A percentile compares a stretch with the other conserved stretches of the same genome.
These are phyloP conservation scores for Lagopus leucura DNA, from an alignment of 2,113 vertebrate genomes.

Conservation along the genomic window DNA sequence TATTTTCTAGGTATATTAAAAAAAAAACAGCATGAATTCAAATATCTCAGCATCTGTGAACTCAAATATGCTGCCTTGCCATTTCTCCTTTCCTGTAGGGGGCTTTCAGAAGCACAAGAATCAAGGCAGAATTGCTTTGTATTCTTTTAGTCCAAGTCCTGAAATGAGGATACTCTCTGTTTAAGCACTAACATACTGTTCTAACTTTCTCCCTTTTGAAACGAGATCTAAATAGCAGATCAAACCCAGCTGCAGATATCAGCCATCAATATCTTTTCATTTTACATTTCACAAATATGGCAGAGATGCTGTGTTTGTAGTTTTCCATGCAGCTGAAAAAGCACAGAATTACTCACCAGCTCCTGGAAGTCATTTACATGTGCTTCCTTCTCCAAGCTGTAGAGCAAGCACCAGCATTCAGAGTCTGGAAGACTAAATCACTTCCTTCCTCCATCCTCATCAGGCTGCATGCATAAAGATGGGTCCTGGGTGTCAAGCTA, in stretches of 20 bases:
- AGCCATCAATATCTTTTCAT: slow-evolving; percentile 49
- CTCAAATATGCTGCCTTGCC: neutral
- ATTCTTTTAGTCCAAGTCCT: neutral
- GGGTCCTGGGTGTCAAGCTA: neutral
- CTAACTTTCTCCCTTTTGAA: slow-evolving; percentile 26
- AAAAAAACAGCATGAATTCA: neutral
- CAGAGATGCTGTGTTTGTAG: slow-evolving; percentile 64
- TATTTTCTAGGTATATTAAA: neutral
- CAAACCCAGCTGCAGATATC: slow-evolving; percentile 54
- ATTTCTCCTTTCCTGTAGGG: neutral
- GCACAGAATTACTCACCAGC: slow-evolving; percentile 60
- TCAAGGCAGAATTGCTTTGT: neutral
- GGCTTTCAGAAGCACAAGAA: neutral
- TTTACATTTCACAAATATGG: slow-evolving; percentile 14
- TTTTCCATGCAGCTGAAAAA: slow-evolving; percentile 59
- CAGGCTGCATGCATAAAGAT: neutral
- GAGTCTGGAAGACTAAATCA: slow-evolving; percentile 9
- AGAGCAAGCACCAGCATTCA: slow-evolving; percentile 17
- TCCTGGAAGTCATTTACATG: slow-evolving; percentile 18
- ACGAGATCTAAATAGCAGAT: slow-evolving; percentile 52
- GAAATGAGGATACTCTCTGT: neutral
- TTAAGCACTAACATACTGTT: slow-evolving; percentile 11
- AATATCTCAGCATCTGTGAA: neutral
- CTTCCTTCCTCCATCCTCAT: slow-evolving; percentile 15
- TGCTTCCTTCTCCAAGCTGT: neutral